Percentiles rank a stretch among this genome's conserved stretches.
phyloP scores from a whole-genome alignment of 2,113 vertebrate species.

The Vidua macroura region DNA sequence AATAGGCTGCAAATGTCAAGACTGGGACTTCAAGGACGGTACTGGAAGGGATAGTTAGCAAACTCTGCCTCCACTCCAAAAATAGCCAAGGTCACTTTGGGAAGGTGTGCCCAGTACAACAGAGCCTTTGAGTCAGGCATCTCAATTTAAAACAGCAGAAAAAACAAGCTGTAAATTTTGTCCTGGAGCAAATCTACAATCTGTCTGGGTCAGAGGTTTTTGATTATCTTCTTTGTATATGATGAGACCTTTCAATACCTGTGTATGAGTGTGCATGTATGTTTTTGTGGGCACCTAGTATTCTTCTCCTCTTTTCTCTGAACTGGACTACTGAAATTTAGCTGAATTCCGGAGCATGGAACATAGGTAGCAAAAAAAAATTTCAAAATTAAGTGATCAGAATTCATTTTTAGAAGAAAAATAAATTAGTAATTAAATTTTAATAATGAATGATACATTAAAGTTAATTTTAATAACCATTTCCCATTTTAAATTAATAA shows the following conservation, averaged over 20 bases:
- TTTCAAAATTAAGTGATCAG: background rate
- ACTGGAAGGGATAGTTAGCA: background rate
- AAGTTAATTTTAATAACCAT: rapidly evolving
- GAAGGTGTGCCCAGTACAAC: background rate
- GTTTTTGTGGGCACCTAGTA: background rate
- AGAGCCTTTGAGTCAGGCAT: background rate
- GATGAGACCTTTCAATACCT: background rate
- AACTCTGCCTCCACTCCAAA: background rate
- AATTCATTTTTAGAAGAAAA: background rate
- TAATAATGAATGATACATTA: background rate
- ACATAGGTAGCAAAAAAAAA: background rate
- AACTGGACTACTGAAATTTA: background rate
- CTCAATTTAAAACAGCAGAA: background rate
- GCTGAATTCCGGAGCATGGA: background rate
- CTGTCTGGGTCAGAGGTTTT: background rate
- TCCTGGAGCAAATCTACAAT: background rate
- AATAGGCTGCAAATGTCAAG: background rate
- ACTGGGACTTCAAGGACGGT: background rate
- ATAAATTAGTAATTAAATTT: background rate
- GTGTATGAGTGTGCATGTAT: background rate
- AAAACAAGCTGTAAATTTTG: background rate
- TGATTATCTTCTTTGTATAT: background rate
- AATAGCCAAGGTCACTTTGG: background rate
- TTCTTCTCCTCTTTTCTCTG: background rate
- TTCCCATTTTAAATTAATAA: background rate